phyloP scores from a whole-genome alignment of 2,888 invertebrate genomes.

The Chymomyza caudatula region DNA sequence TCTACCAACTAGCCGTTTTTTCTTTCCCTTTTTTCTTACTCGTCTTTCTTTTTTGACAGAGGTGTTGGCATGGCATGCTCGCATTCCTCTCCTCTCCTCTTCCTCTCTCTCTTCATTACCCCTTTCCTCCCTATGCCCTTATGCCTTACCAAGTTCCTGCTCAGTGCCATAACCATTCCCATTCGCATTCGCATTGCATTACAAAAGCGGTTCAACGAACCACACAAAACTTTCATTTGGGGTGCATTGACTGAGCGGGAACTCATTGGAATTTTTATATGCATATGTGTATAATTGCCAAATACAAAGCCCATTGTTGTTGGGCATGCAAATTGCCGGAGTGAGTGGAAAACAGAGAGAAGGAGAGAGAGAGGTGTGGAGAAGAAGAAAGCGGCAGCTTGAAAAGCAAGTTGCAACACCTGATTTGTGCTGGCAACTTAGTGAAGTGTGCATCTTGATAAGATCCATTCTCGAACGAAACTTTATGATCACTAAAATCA shows the following conservation, averaged over 20 bases:
- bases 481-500: too few relatives aligned
- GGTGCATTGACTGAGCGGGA: conserved; percentile 5
- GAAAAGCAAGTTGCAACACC: too few relatives aligned
- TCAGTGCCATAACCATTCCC: background rate
- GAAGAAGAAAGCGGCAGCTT: too few relatives aligned
- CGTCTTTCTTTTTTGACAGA: conserved; percentile 36
- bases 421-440: too few relatives aligned
- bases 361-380: background rate
- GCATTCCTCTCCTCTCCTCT: background rate
- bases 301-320: background rate
- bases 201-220: conserved; percentile 36
- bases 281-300: background rate
- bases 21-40: background rate
- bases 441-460: too few relatives aligned
- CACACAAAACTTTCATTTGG: conserved; percentile 25
- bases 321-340: background rate
- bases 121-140: background rate
- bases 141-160: background rate
- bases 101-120: background rate
- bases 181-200: conserved; percentile 27
- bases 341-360: too few relatives aligned
- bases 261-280: background rate
- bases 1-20: conserved; percentile 29
- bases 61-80: conserved; percentile 28
- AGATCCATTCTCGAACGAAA: too few relatives aligned